Evolutionary conservation across 2,113 vertebrate species (phyloP).

Genomic region (Progne subis): DNA sequence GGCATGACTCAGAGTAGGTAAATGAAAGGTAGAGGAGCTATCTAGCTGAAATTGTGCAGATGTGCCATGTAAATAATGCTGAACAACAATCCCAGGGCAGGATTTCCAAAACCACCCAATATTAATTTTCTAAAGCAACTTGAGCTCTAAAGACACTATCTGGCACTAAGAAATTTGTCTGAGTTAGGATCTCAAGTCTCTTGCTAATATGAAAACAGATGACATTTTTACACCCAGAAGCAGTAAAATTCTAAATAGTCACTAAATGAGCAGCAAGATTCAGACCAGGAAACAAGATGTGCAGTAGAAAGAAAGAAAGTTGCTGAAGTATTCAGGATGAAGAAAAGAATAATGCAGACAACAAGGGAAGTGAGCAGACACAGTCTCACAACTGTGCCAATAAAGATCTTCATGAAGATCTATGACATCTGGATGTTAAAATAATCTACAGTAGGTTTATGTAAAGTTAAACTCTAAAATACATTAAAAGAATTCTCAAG

Average conservation of each 20-base stretch:
- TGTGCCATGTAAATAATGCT: background rate
- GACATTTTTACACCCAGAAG: slow-evolving; percentile 4
- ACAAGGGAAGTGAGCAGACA: background rate
- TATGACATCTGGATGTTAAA: background rate
- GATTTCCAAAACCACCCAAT: background rate
- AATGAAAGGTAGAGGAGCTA: background rate
- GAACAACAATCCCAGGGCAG: background rate
- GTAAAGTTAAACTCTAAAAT: background rate
- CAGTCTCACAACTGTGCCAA: background rate
- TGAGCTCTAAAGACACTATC: background rate
- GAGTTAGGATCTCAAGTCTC: background rate
- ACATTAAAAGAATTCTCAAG: background rate
- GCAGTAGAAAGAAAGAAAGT: background rate
- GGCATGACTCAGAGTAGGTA: background rate
- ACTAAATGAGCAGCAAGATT: background rate
- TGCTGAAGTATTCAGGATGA: background rate
- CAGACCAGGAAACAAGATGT: background rate
- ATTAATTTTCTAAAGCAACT: background rate
- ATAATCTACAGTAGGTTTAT: background rate
- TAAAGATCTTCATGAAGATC: background rate
- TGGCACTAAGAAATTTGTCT: background rate
- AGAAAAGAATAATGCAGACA: background rate
- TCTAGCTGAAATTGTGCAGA: background rate
- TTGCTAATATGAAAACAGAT: background rate
- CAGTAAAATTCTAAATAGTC: background rate